These are phyloP conservation scores for Drosophila bocki DNA, from an alignment of 1,140 invertebrate species.

Conservation along the genomic window DNA sequence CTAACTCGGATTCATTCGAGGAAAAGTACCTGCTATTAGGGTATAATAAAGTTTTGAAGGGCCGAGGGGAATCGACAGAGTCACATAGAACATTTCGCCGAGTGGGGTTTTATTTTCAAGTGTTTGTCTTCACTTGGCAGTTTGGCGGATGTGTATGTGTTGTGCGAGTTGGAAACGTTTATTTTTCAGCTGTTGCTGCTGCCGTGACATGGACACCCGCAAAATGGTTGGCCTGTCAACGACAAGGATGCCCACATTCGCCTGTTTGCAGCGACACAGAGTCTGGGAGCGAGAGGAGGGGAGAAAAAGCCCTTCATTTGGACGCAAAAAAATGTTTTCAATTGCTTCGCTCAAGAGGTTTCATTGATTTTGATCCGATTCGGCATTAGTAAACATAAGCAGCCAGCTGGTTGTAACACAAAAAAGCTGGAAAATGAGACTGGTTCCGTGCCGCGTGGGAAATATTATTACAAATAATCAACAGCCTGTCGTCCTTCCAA, in stretches of 20 bases:
- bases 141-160: slow-evolving; percentile 8
- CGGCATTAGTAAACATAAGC: slow-evolving; percentile 12
- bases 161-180: slow-evolving; percentile 51
- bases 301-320: slow-evolving; percentile 1
- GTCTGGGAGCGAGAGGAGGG: no score
- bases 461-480: neutral
- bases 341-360: slow-evolving; percentile 27
- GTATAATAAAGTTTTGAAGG: neutral
- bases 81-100: slow-evolving; percentile 38
- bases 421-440: neutral
- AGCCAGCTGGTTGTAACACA: neutral
- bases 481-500: no score
- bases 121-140: slow-evolving; percentile 48
- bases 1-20: neutral
- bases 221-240: slow-evolving; percentile 59
- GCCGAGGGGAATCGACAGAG: neutral
- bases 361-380: slow-evolving; percentile 39
- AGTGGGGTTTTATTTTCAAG: slow-evolving; percentile 73
- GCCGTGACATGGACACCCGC: slow-evolving; percentile 50
- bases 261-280: slow-evolving; percentile 17
- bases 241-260: slow-evolving; percentile 46
- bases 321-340: slow-evolving; percentile 28
- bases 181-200: slow-evolving; percentile 60
- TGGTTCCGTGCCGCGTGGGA: neutral
- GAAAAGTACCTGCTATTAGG: no score